phyloP scores from a whole-genome alignment of 2,888 invertebrate species.

The Leptopilina drosophilae region DNA sequence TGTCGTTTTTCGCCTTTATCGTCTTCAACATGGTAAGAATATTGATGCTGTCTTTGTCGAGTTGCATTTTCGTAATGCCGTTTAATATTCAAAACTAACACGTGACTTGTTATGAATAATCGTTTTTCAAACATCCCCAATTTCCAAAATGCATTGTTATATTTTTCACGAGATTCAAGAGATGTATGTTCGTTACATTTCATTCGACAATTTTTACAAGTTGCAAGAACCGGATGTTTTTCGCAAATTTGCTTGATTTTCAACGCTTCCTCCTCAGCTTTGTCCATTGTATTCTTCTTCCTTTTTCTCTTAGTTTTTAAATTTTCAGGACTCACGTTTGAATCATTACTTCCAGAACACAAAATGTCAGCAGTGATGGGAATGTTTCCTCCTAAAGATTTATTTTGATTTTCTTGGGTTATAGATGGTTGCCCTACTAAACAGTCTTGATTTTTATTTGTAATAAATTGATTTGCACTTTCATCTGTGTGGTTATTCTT shows the following conservation, averaged over 20 bases:
- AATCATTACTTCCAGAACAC: background rate
- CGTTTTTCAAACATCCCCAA: background rate
- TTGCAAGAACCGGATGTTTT: slow-evolving; percentile 10
- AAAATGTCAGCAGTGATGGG: background rate
- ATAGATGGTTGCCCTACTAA: no score
- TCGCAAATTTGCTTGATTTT: background rate
- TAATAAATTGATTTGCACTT: no score
- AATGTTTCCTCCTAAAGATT: background rate
- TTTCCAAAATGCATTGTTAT: slow-evolving; percentile 7
- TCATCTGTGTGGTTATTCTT: no score
- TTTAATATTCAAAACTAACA: background rate
- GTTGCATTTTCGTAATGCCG: background rate
- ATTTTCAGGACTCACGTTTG: background rate
- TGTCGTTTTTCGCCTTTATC: background rate
- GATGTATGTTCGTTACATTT: slow-evolving; percentile 18
- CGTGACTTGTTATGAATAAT: slow-evolving; percentile 8
- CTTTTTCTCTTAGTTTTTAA: background rate
- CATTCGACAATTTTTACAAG: slow-evolving; percentile 10
- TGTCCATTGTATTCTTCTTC: no score
- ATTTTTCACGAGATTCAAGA: background rate
- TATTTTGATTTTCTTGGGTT: background rate
- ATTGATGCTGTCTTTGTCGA: background rate
- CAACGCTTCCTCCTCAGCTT: background rate
- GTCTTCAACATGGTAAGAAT: background rate
- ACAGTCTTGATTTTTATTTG: no score